Conservation (phyloP, 2,888 invertebrate genomes). For the Alloplasta piceator region DNA sequence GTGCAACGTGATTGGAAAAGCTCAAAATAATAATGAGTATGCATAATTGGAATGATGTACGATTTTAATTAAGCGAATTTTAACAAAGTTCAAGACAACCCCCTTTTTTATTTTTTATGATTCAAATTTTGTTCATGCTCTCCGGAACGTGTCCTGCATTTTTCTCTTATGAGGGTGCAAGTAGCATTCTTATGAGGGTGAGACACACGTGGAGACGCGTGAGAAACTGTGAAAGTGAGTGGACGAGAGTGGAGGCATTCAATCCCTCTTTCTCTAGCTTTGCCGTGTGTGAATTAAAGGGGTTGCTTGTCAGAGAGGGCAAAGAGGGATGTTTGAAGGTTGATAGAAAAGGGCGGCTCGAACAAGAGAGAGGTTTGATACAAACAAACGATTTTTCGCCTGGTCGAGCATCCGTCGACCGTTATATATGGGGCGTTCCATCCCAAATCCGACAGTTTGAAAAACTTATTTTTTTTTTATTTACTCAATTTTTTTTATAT, state of each 20-base stretch:
- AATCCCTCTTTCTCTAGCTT: neutral
- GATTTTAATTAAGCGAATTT: too few species aligned
- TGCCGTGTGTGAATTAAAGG: conserved; percentile 6
- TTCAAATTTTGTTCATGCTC: too few species aligned
- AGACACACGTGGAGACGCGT: too few species aligned
- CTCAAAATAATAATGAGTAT: too few species aligned
- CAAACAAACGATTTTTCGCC: conserved; percentile 68
- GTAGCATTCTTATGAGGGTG: neutral
- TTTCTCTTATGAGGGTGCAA: neutral
- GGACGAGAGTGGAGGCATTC: conserved; percentile 21
- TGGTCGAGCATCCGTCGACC: conserved; percentile 51
- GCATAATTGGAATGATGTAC: too few species aligned
- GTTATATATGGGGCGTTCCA: too few species aligned
- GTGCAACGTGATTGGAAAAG: too few species aligned
- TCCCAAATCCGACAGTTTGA: too few species aligned
- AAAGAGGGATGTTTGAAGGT: conserved; percentile 64
- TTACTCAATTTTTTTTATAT: too few species aligned
- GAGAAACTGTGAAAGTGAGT: conserved; percentile 57
- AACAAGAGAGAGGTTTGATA: conserved; percentile 56
- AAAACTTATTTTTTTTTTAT: too few species aligned
- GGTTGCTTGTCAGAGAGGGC: conserved; percentile 36
- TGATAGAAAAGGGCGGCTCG: conserved; percentile 60
- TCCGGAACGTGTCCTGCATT: too few species aligned
- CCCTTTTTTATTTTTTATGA: neutral
- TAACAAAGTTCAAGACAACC: neutral